Conservation (phyloP, 2,797 vertebrate genomes). For the Lagorchestes hirsutus region DNA sequence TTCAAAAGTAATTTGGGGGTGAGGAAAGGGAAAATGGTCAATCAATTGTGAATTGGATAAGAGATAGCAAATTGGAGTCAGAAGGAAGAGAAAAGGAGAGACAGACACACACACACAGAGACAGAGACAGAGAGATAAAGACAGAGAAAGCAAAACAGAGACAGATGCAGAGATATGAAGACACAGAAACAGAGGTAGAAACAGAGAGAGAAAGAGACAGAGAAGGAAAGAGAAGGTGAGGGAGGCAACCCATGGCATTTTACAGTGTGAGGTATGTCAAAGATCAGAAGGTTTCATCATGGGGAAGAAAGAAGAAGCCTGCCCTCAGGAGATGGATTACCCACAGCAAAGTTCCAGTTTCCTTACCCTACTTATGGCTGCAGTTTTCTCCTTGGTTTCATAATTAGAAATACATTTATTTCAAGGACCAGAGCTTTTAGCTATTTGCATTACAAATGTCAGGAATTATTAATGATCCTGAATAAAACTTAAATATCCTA, state of each 20-base stretch:
- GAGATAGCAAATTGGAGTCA: not conserved
- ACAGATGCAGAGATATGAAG: not conserved
- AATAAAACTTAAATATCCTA: not conserved
- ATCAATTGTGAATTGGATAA: not conserved
- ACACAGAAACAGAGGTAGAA: not conserved
- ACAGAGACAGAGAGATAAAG: not conserved
- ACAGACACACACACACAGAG: not conserved
- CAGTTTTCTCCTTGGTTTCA: not conserved
- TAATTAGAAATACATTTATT: not conserved
- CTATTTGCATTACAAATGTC: not conserved
- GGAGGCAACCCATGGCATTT: not conserved
- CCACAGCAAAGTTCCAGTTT: not conserved
- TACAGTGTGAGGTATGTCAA: not conserved
- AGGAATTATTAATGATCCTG: not conserved
- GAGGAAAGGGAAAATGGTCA: not conserved
- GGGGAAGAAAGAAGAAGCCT: not conserved
- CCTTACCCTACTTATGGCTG: not conserved
- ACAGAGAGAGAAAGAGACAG: not conserved
- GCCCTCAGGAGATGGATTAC: not conserved
- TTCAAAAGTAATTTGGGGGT: not conserved
- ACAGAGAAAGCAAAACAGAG: not conserved
- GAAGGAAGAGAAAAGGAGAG: not conserved
- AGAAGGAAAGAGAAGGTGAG: too few species aligned
- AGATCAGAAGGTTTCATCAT: not conserved
- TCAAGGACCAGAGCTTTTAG: not conserved